Conservation (phyloP, 2,113 vertebrate genomes). For the Arenaria interpres region DNA sequence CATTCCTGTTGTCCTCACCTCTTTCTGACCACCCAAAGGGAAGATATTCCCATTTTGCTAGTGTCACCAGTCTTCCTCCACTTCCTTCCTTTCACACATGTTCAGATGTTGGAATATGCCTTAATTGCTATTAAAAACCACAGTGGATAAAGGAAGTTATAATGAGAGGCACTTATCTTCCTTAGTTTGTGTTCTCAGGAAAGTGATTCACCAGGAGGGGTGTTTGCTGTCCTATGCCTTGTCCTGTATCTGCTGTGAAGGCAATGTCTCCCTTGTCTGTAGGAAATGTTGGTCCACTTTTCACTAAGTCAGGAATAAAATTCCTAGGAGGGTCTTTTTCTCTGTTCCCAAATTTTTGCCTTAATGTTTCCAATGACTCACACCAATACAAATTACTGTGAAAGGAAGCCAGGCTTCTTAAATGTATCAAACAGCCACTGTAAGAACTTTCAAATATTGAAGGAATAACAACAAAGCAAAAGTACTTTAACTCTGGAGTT, state of each 20-base stretch:
- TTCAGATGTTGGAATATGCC: neutral
- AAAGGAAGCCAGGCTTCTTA: neutral
- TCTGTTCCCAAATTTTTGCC: neutral
- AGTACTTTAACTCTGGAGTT: neutral
- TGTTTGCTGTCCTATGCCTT: neutral
- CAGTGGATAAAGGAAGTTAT: neutral
- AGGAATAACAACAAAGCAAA: neutral
- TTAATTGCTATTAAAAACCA: neutral
- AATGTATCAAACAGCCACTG: neutral
- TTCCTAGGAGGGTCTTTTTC: neutral
- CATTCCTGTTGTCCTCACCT: neutral
- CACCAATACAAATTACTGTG: neutral
- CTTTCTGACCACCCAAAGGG: neutral
- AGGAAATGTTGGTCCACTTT: neutral
- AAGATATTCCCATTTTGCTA: neutral
- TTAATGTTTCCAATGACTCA: neutral
- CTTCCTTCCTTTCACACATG: fast-evolving
- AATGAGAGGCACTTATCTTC: neutral
- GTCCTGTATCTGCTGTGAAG: neutral
- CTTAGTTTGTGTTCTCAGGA: neutral
- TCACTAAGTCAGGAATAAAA: neutral
- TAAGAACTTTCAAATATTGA: neutral
- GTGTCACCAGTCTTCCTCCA: neutral
- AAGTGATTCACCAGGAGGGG: fast-evolving
- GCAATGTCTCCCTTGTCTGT: neutral